Percentiles rank a stretch among this genome's conserved stretches.
Evolutionary conservation across 2,113 vertebrate genomes (phyloP).

Genomic region (Zapornia atra): DNA sequence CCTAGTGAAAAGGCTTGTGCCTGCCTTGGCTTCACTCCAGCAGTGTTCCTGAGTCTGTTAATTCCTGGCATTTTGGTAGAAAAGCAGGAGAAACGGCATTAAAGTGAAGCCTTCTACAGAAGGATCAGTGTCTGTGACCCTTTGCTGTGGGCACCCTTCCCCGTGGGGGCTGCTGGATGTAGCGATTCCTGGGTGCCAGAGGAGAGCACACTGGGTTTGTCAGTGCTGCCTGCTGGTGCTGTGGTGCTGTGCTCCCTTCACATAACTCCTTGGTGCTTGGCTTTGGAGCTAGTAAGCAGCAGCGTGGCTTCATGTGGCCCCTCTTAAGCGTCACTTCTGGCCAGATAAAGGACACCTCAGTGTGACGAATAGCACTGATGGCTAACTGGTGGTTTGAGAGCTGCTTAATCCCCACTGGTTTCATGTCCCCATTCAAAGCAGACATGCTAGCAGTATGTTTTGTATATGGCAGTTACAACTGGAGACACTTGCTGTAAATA

Average conservation of each 20-base stretch:
- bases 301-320: background rate
- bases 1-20: background rate
- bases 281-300: background rate
- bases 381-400: background rate
- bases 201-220: background rate
- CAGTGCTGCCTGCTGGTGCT: background rate
- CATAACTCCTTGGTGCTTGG: background rate
- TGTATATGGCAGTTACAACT: background rate
- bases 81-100: background rate
- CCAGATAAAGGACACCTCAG: background rate
- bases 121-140: background rate
- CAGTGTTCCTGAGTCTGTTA: background rate
- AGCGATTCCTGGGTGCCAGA: background rate
- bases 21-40: background rate
- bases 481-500: background rate
- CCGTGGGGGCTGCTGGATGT: background rate
- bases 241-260: background rate
- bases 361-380: background rate
- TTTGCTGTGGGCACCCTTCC: background rate
- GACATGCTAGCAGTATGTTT: background rate
- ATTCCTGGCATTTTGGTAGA: background rate
- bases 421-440: background rate
- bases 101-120: background rate
- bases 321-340: background rate
- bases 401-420: background rate